Conservation (phyloP, 2,888 invertebrate species). For the Malthinus seriepunctatus region DNA sequence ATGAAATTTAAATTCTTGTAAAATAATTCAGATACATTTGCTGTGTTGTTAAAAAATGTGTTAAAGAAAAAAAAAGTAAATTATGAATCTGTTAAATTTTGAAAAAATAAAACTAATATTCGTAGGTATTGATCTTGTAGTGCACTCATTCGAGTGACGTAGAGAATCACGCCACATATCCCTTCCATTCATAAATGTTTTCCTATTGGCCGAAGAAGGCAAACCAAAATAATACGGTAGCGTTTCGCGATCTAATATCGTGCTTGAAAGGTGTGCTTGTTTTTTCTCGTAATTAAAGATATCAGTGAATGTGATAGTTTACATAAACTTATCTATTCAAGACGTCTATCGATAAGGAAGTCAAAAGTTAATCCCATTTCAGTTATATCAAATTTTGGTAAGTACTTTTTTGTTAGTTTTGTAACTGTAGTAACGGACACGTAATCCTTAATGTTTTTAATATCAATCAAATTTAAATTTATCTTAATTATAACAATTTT, state of each 20-base stretch:
- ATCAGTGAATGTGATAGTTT: slow-evolving; percentile 17
- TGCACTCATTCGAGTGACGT: slow-evolving; percentile 30
- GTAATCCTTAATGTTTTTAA: neutral
- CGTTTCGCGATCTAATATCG: slow-evolving; percentile 21
- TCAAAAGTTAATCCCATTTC: slow-evolving; percentile 15
- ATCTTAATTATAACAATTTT: neutral
- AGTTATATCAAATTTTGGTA: slow-evolving; percentile 12
- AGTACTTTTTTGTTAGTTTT: slow-evolving; percentile 10
- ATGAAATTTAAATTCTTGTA: neutral
- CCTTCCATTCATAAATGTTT: slow-evolving; percentile 31
- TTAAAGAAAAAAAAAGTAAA: too few relatives aligned
- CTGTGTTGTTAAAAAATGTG: too few relatives aligned
- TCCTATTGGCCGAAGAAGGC: slow-evolving; percentile 32
- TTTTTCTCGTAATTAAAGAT: slow-evolving; percentile 17
- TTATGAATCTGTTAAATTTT: too few relatives aligned
- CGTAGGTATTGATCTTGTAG: slow-evolving; percentile 21
- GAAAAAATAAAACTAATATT: neutral
- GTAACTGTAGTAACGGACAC: slow-evolving; percentile 6
- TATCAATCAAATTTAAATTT: neutral
- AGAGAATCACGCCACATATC: slow-evolving; percentile 36
- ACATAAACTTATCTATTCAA: slow-evolving; percentile 12
- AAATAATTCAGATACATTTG: neutral
- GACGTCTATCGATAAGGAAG: slow-evolving; percentile 22
- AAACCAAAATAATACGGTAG: slow-evolving; percentile 34
- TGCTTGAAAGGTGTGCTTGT: slow-evolving; percentile 17